Conservation (phyloP, 1,140 invertebrate species). For the Philotrypesis tridentata region DNA sequence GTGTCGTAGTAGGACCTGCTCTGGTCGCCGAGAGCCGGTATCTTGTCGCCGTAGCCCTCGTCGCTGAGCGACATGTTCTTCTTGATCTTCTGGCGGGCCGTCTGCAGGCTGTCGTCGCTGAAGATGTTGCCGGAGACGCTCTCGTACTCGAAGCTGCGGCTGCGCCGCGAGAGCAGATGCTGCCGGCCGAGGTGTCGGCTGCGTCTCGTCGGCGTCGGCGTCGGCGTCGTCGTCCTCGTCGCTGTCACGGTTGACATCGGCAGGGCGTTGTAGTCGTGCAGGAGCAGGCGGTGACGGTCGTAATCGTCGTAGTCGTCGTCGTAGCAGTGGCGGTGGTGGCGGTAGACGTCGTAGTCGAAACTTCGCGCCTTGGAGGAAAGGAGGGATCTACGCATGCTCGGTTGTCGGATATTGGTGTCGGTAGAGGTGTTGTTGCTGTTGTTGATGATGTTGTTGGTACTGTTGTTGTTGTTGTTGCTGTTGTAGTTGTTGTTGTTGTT, state of each 20-base stretch:
- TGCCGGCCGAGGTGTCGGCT: background rate
- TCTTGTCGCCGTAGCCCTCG: conserved; percentile 68
- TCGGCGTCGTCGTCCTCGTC: background rate
- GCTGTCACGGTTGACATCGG: too few relatives aligned
- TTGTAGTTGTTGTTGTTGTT: too few relatives aligned
- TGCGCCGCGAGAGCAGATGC: conserved; percentile 55
- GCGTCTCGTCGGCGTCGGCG: background rate
- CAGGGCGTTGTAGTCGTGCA: conserved; percentile 4
- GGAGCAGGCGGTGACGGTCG: background rate
- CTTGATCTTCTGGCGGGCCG: conserved; percentile 69
- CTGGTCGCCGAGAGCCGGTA: conserved; percentile 66
- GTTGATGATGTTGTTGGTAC: background rate
- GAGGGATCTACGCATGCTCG: conserved; percentile 58
- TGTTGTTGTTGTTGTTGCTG: background rate
- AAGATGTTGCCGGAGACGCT: conserved; percentile 69
- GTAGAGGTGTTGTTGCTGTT: too few relatives aligned
- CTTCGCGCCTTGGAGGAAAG: conserved; percentile 63
- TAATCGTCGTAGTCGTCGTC: conserved; percentile 42
- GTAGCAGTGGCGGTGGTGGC: background rate
- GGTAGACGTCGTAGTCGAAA: conserved; percentile 59
- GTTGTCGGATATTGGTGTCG: background rate
- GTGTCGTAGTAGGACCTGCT: conserved; percentile 71
- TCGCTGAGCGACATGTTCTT: conserved; percentile 67
- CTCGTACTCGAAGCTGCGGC: conserved; percentile 68
- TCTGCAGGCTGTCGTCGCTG: conserved; percentile 71